phyloP scores from a whole-genome alignment of 2,797 vertebrate genomes.

The Phoebastria nigripes region DNA sequence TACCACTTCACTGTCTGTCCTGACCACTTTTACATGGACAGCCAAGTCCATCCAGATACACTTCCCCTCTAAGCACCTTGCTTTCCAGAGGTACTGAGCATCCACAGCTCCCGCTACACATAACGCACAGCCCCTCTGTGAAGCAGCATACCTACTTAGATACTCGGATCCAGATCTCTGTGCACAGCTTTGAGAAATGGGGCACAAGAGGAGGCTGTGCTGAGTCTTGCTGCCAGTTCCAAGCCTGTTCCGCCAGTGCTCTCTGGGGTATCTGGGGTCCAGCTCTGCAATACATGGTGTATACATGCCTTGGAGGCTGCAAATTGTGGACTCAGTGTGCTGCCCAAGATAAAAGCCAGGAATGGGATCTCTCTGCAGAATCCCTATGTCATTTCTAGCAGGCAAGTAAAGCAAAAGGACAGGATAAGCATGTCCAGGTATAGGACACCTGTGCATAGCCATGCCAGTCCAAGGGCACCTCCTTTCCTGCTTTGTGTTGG shows the following conservation, averaged over 20 bases:
- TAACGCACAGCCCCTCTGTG: background rate
- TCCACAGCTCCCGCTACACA: background rate
- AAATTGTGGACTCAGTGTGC: background rate
- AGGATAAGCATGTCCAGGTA: background rate
- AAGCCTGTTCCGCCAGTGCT: rapidly evolving
- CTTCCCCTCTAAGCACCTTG: background rate
- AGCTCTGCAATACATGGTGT: background rate
- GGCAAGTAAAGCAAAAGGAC: background rate
- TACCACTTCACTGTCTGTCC: background rate
- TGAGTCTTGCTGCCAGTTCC: background rate
- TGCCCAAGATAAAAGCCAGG: background rate
- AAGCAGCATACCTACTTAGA: rapidly evolving
- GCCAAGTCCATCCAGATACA: background rate
- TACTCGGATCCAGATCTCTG: background rate
- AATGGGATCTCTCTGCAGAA: background rate
- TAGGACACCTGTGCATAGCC: background rate
- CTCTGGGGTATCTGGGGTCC: background rate
- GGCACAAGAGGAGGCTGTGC: background rate
- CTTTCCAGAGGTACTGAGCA: background rate
- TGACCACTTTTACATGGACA: background rate
- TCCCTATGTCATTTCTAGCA: background rate
- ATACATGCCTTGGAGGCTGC: background rate
- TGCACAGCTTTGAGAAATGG: background rate
- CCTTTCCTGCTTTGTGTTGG: background rate
- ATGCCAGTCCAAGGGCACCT: background rate